Evolutionary conservation across 2,113 vertebrate species (phyloP).

Genomic region (Pterophyllum scalare): DNA sequence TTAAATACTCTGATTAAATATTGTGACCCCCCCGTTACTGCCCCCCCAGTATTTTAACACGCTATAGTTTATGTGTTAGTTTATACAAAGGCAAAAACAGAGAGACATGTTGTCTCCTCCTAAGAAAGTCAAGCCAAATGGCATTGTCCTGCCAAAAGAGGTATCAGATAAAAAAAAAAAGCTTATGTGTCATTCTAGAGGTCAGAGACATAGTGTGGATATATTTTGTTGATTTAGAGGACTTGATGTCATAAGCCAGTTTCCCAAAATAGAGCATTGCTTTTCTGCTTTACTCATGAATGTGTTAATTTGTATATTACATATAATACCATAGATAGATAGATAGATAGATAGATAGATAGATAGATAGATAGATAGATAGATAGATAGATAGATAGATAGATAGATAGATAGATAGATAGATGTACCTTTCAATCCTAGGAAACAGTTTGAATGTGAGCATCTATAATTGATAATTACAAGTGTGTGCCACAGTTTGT

Average conservation of each 20-base stretch:
- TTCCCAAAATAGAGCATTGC: neutral
- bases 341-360: neutral
- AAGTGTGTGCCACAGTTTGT: conserved; percentile 23
- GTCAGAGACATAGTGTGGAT: neutral
- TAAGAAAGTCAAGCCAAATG: neutral
- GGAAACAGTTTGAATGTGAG: conserved; percentile 15
- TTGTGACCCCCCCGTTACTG: neutral
- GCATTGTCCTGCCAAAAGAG: conserved; percentile 2
- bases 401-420: neutral
- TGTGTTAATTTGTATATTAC: neutral
- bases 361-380: neutral
- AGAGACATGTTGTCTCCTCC: neutral
- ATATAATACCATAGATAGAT: neutral
- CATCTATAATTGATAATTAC: conserved; percentile 51
- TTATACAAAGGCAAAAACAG: neutral
- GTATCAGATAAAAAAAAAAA: neutral
- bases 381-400: conserved; percentile 9
- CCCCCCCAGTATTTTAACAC: neutral
- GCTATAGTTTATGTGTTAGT: neutral
- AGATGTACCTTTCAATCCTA: neutral
- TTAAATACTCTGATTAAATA: neutral
- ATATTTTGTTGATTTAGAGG: neutral
- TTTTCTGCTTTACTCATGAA: neutral
- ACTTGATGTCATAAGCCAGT: neutral
- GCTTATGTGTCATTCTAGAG: neutral